Conservation (phyloP, 2,797 vertebrate species). For the Aeoliscus strigatus region DNA sequence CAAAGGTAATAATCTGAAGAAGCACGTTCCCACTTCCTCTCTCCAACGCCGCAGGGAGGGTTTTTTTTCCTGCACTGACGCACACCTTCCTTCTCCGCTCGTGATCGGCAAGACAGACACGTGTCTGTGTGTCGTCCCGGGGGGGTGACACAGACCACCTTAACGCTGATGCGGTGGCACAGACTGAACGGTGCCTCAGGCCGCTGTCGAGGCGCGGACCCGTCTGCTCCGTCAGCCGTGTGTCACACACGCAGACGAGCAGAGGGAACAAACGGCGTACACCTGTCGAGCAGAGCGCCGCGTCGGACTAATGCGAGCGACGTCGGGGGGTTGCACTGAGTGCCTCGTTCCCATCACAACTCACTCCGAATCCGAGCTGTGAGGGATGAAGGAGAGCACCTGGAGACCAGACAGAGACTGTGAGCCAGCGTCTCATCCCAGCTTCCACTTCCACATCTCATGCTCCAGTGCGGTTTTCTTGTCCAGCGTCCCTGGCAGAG, state of each 20-base stretch:
- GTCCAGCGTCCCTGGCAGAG: slow-evolving; percentile 46
- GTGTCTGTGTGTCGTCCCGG: slow-evolving; percentile 9
- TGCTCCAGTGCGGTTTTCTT: slow-evolving; percentile 33
- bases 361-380: slow-evolving; percentile 39
- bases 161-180: slow-evolving; percentile 12
- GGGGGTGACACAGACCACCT: slow-evolving; percentile 2
- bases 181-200: slow-evolving; percentile 33
- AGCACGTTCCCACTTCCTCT: no score
- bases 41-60: no score
- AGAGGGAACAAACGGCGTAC: slow-evolving; percentile 39
- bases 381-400: slow-evolving; percentile 33
- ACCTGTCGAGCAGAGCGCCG: slow-evolving; percentile 37
- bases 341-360: slow-evolving; percentile 36
- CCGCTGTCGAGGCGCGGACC: slow-evolving; percentile 30
- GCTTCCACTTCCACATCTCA: slow-evolving; percentile 37
- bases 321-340: slow-evolving; percentile 12
- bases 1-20: no score
- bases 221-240: slow-evolving; percentile 40
- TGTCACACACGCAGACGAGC: slow-evolving; percentile 26
- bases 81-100: no score
- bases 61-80: no score
- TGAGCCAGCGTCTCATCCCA: slow-evolving; percentile 22
- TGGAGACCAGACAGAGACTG: slow-evolving; percentile 33
- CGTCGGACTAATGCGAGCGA: slow-evolving; percentile 32
- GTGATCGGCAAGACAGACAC: neutral